Base-by-base conservation (phyloP, 2,113 vertebrate species). In the Odontophorus gujanensis region DNA sequence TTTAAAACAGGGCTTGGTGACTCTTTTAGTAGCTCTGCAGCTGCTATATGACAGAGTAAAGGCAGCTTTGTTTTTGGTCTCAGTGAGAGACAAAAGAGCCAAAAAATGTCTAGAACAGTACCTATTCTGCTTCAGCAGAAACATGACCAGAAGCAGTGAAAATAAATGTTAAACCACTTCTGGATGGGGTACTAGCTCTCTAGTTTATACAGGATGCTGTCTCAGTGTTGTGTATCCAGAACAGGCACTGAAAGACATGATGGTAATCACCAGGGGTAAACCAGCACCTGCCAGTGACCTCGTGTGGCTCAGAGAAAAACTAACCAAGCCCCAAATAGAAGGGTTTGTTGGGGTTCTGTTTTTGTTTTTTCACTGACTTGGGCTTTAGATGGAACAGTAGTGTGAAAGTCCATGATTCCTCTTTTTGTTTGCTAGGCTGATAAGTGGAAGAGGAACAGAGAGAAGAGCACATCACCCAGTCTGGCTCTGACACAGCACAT, bases 381-480 rank as follows among this genome's bases (percentile, higher is more conserved):
- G 61, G 53, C 36, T 73, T 79, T n/a, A 55, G 43, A 59, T 30
- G 59, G 71, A 92, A 73, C 26, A 57, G 30, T 2, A 53, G 28
- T 3, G 40, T 79, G 53, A 84, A 90, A 92, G 30, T n/a, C 87
- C 65, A 16, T 1, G 0, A 89, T 86, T 95, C 86, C 89, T 85
- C 87, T 94, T 96, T 91, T 73, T n/a, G 50, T 53, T 45, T 61
- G 75, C 47, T 26, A 28, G 16, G 48, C 9, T 76, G 74, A 22
- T 0, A 3, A 76, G 71, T 87, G 87, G 81, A 94, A 95, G 95
- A 85, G 92, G 90, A 95, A 96, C 89, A 94, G 82, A 83, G 85
- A 85, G 71, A 85, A 42, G 6, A 89, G 58, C 24, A 53, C 71
- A 80, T 32, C 67, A 63, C 72, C 55, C 89, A 55, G 59, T 8